phyloP scores from a whole-genome alignment of 2,113 vertebrate species.

The Chauna torquata region DNA sequence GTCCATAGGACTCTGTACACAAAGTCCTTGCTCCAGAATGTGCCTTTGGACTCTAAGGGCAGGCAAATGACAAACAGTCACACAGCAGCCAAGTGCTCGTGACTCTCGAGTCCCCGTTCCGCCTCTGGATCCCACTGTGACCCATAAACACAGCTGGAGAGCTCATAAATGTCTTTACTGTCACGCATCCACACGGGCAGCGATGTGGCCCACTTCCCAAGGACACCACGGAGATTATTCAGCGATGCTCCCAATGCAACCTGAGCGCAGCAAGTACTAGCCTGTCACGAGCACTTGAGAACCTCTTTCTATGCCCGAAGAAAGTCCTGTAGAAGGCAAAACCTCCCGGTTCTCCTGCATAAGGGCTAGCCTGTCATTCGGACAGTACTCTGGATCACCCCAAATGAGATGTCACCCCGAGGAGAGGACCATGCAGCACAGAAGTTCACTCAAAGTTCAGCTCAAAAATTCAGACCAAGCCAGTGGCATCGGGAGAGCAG shows the following conservation, averaged over 20 bases:
- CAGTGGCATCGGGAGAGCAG: fast-evolving
- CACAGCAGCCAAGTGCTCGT: fast-evolving
- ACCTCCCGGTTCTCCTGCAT: background rate
- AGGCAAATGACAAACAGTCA: background rate
- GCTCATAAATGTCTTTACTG: background rate
- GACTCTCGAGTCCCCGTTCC: background rate
- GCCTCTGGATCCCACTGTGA: background rate
- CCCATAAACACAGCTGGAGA: background rate
- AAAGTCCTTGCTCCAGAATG: background rate
- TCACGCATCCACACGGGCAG: background rate
- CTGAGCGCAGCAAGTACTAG: background rate
- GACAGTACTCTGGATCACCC: background rate
- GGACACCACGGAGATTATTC: background rate
- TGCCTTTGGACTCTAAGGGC: background rate
- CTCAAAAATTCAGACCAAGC: background rate
- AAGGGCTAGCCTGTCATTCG: background rate
- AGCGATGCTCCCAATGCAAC: background rate
- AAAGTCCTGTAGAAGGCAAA: background rate
- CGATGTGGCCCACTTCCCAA: background rate
- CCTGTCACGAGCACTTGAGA: background rate
- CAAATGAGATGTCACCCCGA: fast-evolving
- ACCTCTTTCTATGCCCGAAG: background rate
- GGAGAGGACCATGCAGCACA: background rate
- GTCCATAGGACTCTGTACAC: background rate
- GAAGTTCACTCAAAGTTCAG: background rate